Base-by-base conservation (phyloP, 2,797 vertebrate genomes). In the Pipistrellus pipistrellus region DNA sequence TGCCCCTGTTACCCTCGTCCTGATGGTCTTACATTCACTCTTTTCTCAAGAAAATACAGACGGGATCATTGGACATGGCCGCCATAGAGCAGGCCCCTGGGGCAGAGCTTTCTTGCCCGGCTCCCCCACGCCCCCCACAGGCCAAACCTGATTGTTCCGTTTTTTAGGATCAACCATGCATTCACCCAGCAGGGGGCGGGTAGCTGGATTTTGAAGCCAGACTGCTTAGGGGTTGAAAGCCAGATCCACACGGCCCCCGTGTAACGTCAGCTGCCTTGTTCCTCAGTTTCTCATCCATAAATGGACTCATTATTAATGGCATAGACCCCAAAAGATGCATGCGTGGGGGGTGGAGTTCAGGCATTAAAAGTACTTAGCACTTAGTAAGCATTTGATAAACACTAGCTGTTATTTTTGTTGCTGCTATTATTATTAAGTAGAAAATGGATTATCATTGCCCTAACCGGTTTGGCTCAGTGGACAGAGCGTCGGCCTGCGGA, bases 181-280 rank as follows among this genome's bases (percentile, higher is more conserved):
- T 86, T 66, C 55, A 15, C 44, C 85, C 88, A 88, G 82, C 59
- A 92, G 94, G 82, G 90, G 88, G 73, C 92, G 88, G 73, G 59
- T 14, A 68, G 68, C 35, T n/a, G 10, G 17, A 59, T 38, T 66
- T 62, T 59, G 62, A 68, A 85, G 72, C 51, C 27, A 32, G 32
- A 30, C 14, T 62, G 35, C n/a, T 41, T 7, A 57, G 18, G 25
- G 13, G 57, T 85, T 57, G 38, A 75, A 85, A 86, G 64, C 18
- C 23, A 71, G 32, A n/a, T 23, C 30, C 25, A 77, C 4, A 2
- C 0, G 2, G 25, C 6, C 55, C 59, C 38, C 44, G 55, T 51
- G 77, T 51, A 62, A 35, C 11, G 53, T 93, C 23, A 51, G 41
- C 27, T 35, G 18, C 32, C 35, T 68, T 68, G 71, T 69, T 38